Evolutionary conservation across 2,113 vertebrate species (phyloP).

Genomic region (Lamprologus ornatipinnis): DNA sequence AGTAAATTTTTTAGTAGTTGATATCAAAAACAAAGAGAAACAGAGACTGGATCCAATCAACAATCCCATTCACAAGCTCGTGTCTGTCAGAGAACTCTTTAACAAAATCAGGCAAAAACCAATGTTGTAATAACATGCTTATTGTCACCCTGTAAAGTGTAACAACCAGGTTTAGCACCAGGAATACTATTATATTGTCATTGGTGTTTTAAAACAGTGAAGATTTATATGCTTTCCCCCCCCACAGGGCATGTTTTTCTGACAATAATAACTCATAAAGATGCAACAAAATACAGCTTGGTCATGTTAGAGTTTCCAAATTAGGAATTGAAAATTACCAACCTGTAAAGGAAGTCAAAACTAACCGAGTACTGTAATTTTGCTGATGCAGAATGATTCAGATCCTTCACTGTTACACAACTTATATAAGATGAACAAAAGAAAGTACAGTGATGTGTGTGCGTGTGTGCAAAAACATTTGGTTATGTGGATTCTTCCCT

Average conservation of each 20-base stretch:
- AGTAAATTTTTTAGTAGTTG: background rate
- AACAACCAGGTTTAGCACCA: background rate
- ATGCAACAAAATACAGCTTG: background rate
- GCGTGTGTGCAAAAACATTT: background rate
- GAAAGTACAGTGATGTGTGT: background rate
- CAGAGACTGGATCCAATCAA: background rate
- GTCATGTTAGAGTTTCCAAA: background rate
- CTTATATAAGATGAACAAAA: background rate
- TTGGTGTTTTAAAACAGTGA: background rate
- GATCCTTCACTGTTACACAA: background rate
- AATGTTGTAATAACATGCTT: background rate
- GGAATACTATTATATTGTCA: background rate
- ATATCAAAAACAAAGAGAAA: accelerated
- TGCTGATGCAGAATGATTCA: background rate
- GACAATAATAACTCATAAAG: background rate
- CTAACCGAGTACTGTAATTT: accelerated
- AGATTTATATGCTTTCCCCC: background rate
- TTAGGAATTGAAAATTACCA: background rate
- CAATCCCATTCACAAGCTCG: background rate
- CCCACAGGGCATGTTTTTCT: background rate
- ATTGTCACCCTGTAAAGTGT: background rate
- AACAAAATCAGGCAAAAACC: background rate
- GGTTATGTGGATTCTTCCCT: background rate
- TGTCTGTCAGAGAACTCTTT: background rate
- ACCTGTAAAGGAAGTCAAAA: background rate